phyloP scores from a whole-genome alignment of 2,113 vertebrate species.

The Ophiodon elongatus region DNA sequence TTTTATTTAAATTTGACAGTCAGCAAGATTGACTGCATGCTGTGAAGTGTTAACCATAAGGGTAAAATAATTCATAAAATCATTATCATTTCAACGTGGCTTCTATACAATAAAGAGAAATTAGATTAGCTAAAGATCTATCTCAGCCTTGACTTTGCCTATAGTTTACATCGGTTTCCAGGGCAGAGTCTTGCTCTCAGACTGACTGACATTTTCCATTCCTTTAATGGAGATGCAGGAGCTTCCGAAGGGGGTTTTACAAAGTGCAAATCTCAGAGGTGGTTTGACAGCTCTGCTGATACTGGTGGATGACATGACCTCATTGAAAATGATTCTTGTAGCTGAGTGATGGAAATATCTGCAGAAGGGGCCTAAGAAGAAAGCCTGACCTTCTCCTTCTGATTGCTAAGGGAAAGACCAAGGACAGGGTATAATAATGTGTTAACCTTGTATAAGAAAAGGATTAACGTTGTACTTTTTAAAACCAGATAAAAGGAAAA shows the following conservation, averaged over 20 bases:
- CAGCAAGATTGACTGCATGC: background rate
- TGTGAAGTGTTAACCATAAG: background rate
- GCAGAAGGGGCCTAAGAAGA: slow-evolving; percentile 20
- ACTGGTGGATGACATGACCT: slow-evolving; percentile 39
- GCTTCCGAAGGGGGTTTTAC: slow-evolving; percentile 2
- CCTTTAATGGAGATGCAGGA: background rate
- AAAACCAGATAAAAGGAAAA: slow-evolving; percentile 3
- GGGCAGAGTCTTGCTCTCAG: background rate
- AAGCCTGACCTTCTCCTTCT: slow-evolving; percentile 33
- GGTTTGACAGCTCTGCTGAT: slow-evolving; percentile 47
- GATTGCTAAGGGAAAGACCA: slow-evolving; percentile 12
- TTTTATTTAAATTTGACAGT: background rate
- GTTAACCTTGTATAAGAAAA: slow-evolving; percentile 28
- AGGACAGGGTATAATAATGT: slow-evolving; percentile 6
- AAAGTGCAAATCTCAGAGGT: slow-evolving; percentile 50
- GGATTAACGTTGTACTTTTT: slow-evolving; percentile 1
- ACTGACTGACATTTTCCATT: slow-evolving; percentile 38
- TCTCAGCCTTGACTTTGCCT: background rate
- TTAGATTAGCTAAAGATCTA: background rate
- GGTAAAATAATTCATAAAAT: background rate
- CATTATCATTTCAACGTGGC: background rate
- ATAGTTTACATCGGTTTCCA: slow-evolving; percentile 1
- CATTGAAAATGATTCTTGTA: slow-evolving; percentile 37
- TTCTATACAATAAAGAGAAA: background rate
- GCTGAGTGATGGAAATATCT: slow-evolving; percentile 41